Evolutionary conservation across 2,797 vertebrate genomes (phyloP).

Genomic region (Delichon dasypus): DNA sequence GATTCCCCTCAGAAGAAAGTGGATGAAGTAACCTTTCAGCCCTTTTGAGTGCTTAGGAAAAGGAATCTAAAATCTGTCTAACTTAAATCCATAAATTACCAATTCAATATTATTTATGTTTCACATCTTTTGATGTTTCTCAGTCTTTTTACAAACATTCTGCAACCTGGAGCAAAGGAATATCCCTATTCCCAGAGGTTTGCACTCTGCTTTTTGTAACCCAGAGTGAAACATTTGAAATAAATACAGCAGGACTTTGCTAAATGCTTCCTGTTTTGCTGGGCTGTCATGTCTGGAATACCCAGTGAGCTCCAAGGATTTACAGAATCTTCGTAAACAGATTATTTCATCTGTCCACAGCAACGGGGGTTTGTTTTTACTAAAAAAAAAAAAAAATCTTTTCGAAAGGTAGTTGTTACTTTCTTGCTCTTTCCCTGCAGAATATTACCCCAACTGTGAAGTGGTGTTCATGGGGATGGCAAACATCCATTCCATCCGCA

Average conservation of each 20-base stretch:
- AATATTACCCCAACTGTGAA: constrained; percentile 99
- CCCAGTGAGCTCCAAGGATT: neutral
- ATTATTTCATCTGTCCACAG: neutral
- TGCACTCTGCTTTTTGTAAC: neutral
- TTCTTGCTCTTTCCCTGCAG: constrained; percentile 71
- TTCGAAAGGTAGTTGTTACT: neutral
- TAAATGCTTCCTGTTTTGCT: neutral
- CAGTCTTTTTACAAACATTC: neutral
- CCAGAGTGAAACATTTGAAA: neutral
- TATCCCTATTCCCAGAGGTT: neutral
- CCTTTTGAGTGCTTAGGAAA: neutral
- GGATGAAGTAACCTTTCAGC: neutral
- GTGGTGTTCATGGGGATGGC: constrained; percentile 99
- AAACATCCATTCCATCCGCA: constrained; percentile 98
- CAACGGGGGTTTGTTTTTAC: neutral
- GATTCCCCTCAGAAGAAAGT: neutral
- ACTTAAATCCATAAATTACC: neutral
- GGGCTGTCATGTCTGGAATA: neutral
- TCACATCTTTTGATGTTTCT: neutral
- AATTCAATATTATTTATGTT: neutral
- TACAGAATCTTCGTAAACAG: neutral
- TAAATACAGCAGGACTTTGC: neutral
- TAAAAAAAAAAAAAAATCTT: constrained; percentile 16
- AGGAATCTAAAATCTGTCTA: neutral
- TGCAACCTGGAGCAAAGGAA: neutral